Base-by-base conservation (phyloP, 2,888 invertebrate genomes). In the Volucella zonaria region DNA sequence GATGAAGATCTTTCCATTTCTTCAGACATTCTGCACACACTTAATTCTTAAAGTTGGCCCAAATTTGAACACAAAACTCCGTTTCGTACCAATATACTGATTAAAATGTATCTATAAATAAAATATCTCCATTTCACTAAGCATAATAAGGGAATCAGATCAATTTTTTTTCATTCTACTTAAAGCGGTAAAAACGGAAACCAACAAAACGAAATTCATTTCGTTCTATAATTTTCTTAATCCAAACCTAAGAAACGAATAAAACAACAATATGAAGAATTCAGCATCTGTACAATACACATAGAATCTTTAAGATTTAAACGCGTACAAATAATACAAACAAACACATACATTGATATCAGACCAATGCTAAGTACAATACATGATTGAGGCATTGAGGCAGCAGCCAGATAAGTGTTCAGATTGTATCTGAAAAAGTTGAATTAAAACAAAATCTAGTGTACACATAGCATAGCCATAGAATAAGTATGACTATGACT, bases 371-470 rank as follows among this genome's bases (percentile, higher is more conserved):
- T 52, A 62, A 61, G n/a, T 74, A 75, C 42, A 61, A 11, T 74
- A 75, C 42, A 67, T 58, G 31, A 59, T 59, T 59, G 58, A 56
- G 56, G 18, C 18, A 59, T 67, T 52, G 43, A 49, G 52, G 10
- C 71, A 71, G 62, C 52, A 61, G 59, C 45, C 64, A 70, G 58
- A 73, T 67, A 79, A 79, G 79, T 73, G 59, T 23, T 59, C 52
- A 42, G 66, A 66, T 67, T 79, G 66, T 51, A 77, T 62, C 47
- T 56, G 23, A 62, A 74, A 67, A 49, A 77, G 45, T 42, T 73
- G 66, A 47, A 59, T 67, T 67, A 73, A 61, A 73, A 67, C 61
- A 49, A 79, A 59, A 66, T 18, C 54, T 45, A 52, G 38, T 42
- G 42, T 52, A 23, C 8, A 73, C 18, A 54, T 11, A 73, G 40